Percentiles rank a stretch among this genome's conserved stretches.
Conservation (phyloP, 2,797 vertebrate genomes). For the Cynodonichthys magdalenae region DNA sequence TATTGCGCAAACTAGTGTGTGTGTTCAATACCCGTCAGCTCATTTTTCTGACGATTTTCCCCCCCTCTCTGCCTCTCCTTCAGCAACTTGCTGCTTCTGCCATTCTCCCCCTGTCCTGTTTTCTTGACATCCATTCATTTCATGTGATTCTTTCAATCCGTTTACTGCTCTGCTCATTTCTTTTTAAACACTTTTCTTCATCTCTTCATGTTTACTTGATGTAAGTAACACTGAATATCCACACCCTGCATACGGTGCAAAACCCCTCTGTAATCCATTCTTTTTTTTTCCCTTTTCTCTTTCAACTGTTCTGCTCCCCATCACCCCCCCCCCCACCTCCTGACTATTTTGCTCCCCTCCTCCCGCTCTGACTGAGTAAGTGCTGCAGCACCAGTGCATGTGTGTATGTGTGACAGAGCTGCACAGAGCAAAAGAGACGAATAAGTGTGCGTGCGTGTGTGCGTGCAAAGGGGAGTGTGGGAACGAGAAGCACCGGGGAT, state of each 20-base stretch:
- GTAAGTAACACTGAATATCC: constrained; percentile 22
- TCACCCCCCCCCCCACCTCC: constrained; percentile 28
- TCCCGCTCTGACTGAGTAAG: constrained; percentile 75
- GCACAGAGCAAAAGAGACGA: constrained; percentile 39
- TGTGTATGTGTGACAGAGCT: constrained; percentile 57
- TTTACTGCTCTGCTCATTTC: constrained; percentile 37
- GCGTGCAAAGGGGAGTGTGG: constrained; percentile 51
- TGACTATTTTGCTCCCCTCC: constrained; percentile 69
- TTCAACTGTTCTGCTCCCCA: constrained; percentile 58
- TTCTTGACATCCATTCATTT: constrained; percentile 50
- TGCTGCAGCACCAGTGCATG: constrained; percentile 80
- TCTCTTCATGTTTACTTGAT: not conserved
- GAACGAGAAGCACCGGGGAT: constrained; percentile 68
- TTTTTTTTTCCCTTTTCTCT: constrained; percentile 27
- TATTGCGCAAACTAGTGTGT: constrained; percentile 30
- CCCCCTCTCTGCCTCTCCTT: constrained; percentile 19
- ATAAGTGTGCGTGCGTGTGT: constrained; percentile 38
- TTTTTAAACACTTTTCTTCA: constrained; percentile 52
- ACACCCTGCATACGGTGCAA: constrained; percentile 28
- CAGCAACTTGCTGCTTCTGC: constrained; percentile 31
- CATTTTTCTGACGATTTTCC: constrained; percentile 38
- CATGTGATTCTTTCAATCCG: constrained; percentile 35
- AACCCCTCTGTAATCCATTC: constrained; percentile 29
- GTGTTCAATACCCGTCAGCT: constrained; percentile 40
- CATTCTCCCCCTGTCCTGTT: constrained; percentile 29